Evolutionary conservation across 2,888 invertebrate species (phyloP), one percentile per base, ranked within the genome.

Genomic region (Conistra vaccinii): DNA sequence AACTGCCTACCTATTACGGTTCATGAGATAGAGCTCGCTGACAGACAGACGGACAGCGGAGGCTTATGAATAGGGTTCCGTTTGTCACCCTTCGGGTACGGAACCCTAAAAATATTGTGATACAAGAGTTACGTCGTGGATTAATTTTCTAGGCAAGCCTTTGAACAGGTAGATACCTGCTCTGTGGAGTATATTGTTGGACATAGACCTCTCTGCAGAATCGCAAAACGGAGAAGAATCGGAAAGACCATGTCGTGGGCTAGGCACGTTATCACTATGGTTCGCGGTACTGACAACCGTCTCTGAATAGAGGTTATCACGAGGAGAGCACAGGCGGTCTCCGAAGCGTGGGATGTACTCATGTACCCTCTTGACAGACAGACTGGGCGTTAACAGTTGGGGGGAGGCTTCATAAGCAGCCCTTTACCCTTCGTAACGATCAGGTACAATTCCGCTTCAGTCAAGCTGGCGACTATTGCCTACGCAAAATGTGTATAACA

Each of bases 391-490:
- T 48, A 14, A 32, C 60, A 67, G 48, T 23, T 23, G 7, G 23
- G 26, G 23, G 39, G 6, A 26, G 29, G n/a, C 57, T 48, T 53
- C 69, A 39, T n/a, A 17, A 68, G 6, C 72, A 26, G 57, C 45
- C 57, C 76, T 71, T 69, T 71, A 72, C 53, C 53, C 55, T 78
- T 81, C 63, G 48, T 72, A 61, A 80, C 51, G 75, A 80, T 67
- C 81, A 87, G 81, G 86, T 86, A 87, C 61, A 51, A 23, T 51
- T 17, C 10, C 17, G 17, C 17, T 32, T 69, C 69, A 66, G 65
- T 53, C 53, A 62, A 69, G 74, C 83, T 71, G 61, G 81, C 84
- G 69, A 62, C 5, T n/a, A 26, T 69, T 69, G 69, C 68, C 60
- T 53, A 70, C 35, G 58, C 79, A 48, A 35, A 53, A 70, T 69